A percentile compares a stretch with the other conserved stretches of the same genome.
Conservation (phyloP, 2,797 vertebrate genomes). For the Triplophysa bombifrons region DNA sequence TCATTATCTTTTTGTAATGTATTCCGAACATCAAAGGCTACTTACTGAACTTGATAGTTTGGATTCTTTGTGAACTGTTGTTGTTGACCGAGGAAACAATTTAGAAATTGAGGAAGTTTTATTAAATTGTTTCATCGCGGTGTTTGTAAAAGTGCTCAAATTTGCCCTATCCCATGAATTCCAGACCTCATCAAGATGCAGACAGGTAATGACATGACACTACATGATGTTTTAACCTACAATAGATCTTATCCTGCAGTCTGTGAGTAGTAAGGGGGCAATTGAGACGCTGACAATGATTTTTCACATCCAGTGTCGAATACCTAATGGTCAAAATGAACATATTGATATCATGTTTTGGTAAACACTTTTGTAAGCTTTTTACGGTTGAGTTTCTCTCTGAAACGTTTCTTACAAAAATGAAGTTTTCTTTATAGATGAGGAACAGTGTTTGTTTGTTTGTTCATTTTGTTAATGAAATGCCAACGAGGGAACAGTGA, state of each 20-base stretch:
- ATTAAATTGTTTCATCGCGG: no score
- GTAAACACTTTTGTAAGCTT: no score
- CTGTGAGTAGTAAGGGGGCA: background rate
- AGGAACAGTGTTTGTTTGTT: background rate
- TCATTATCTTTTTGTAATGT: no score
- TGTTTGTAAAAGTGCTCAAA: no score
- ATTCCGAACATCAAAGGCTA: no score
- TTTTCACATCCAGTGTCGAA: no score
- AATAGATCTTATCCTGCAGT: background rate
- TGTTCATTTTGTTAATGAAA: background rate
- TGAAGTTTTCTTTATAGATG: background rate
- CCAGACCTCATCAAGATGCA: background rate
- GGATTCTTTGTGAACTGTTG: background rate
- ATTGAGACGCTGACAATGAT: background rate
- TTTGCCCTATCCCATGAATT: no score
- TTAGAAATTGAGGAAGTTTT: no score
- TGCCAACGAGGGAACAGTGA: constrained; percentile 45
- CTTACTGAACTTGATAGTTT: no score
- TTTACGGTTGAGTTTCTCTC: background rate
- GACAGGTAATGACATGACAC: background rate
- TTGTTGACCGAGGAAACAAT: no score
- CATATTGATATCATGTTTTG: no score
- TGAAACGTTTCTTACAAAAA: background rate
- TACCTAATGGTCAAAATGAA: no score
- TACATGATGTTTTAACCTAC: background rate